Evolutionary conservation across 2,113 vertebrate genomes (phyloP).

Genomic region (Takifugu bimaculatus): DNA sequence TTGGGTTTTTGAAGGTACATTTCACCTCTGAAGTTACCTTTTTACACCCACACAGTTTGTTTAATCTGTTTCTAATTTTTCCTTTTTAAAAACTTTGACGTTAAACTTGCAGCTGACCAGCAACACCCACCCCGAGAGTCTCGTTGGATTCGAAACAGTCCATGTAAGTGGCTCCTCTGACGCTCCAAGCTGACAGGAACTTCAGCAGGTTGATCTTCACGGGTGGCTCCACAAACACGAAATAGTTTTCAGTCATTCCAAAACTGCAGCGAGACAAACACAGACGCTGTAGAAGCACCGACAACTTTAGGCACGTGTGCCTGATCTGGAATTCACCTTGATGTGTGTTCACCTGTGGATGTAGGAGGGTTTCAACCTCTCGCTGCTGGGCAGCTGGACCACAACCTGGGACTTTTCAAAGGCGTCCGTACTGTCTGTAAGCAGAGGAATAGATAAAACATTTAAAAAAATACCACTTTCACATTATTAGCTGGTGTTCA

Average conservation of each 20-base stretch:
- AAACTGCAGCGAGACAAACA: slow-evolving; percentile 75
- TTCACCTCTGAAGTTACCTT: no score
- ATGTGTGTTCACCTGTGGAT: slow-evolving; percentile 84
- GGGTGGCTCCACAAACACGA: slow-evolving; percentile 94
- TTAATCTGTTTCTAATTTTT: no score
- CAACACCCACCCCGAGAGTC: slow-evolving; percentile 83
- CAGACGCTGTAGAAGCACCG: background rate
- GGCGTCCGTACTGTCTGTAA: slow-evolving; percentile 85
- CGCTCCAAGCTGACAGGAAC: slow-evolving; percentile 90
- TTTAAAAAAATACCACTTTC: background rate
- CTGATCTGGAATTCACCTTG: background rate
- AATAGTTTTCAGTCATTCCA: slow-evolving; percentile 88
- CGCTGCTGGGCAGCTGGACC: slow-evolving; percentile 93
- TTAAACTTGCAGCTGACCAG: background rate
- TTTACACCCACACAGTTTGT: no score
- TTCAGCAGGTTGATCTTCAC: slow-evolving; percentile 96
- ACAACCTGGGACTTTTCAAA: slow-evolving; percentile 86
- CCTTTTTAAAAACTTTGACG: no score
- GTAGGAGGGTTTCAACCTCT: slow-evolving; percentile 95
- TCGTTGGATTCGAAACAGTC: slow-evolving; percentile 96
- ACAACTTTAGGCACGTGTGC: background rate
- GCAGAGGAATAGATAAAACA: slow-evolving; percentile 13
- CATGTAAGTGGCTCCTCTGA: slow-evolving; percentile 95
- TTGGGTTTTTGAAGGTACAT: no score
- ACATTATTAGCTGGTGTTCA: background rate